Evolutionary conservation across 30 jellyfish, hydroid and myxozoan species (phyloP), one percentile per base, ranked within the genome.

Genomic region (Chrysaora quinquecirrha): DNA sequence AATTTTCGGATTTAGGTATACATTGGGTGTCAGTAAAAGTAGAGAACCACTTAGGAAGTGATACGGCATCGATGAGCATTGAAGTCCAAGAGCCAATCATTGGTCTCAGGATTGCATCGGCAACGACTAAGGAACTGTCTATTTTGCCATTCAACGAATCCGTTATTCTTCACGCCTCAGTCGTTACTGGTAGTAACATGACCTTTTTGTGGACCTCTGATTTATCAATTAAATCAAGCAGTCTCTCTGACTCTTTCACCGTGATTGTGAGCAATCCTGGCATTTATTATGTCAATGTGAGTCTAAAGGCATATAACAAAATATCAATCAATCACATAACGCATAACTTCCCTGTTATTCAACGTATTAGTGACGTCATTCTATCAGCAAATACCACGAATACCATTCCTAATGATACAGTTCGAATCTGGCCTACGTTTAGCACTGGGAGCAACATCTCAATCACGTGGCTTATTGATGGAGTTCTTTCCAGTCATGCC

Each of bases 371-470:
- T 12, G 75, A 50, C 16, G 77, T 87, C 27, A 34, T 24, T 18
- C 34, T 87, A 19, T 11, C 27, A 24, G 20, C 84, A n/a, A 64
- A 33, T 22, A 22, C 77, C 3, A 38, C 22, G 19, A 35, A 25
- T 18, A 30, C 68, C 18, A 33, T 64, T 11, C 62, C 71, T 19
- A 49, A 46, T 21, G 21, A 31, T 14, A 16, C 61, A 19, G 87
- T 50, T 32, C 49, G 19, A 2, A 73, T 80, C 31, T 35, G 54
- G 35, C 0, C 67, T 1, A 29, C 0, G 19, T 12, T 10, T 18
- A 46, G 23, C 28, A 11, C 71, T 43, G 89, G 91, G 25, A 73
- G 85, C 52, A 71, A 89, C 63, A n/a, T 85, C 83, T 43, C 89
- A 7, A 34, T 19, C 11, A 61, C 19, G 7, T 89, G 97, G 97